Percentiles rank a stretch among this genome's conserved stretches.
phyloP scores from a whole-genome alignment of 2,888 invertebrate genomes.

The Noctua janthe region DNA sequence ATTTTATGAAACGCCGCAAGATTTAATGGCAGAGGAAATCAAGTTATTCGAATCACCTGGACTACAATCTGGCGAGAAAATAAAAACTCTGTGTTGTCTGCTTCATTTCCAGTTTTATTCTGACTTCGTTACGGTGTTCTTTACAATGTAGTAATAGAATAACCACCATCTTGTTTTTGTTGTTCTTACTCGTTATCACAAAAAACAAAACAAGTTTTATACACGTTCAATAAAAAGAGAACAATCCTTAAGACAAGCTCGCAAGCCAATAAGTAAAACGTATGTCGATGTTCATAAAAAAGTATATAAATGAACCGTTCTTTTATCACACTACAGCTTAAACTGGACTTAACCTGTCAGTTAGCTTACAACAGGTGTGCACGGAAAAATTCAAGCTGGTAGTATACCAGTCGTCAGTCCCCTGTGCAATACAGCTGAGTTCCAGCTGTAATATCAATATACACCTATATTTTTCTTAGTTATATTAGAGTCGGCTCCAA shows the following conservation, averaged over 20 bases:
- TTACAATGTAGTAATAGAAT: constrained; percentile 18
- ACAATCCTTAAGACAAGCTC: background rate
- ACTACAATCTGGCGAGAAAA: constrained; percentile 29
- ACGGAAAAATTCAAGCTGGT: background rate
- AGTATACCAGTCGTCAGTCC: background rate
- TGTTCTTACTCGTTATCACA: too few relatives aligned
- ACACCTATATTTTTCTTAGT: background rate
- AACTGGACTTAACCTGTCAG: background rate
- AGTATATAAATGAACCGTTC: background rate
- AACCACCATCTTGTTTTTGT: constrained; percentile 15
- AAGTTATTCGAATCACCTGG: constrained; percentile 35
- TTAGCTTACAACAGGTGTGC: constrained; percentile 11
- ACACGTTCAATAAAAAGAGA: background rate
- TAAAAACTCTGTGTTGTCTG: constrained; percentile 21
- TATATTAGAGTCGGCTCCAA: background rate
- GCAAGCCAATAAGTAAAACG: background rate
- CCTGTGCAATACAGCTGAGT: background rate
- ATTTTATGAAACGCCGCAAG: constrained; percentile 40
- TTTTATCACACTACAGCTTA: background rate
- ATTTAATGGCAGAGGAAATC: constrained; percentile 41
- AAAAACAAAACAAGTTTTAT: background rate
- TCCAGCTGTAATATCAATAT: background rate
- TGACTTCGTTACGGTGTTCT: constrained; percentile 34
- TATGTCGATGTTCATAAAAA: background rate
- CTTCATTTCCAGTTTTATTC: constrained; percentile 40